Base-by-base conservation (phyloP, 2,113 vertebrate genomes). In the Corythornis vintsioides region DNA sequence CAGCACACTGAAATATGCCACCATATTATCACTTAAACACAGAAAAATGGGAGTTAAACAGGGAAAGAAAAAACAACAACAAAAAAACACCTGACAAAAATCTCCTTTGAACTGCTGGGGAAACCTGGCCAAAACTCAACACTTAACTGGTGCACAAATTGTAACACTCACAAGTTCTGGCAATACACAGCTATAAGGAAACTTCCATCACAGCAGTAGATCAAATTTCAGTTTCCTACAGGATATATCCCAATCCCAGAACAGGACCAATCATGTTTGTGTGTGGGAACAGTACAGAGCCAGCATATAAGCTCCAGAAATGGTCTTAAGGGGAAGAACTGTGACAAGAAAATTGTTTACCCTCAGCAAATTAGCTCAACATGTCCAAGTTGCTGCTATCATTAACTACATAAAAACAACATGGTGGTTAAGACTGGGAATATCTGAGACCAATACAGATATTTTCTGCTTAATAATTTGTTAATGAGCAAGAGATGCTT, bases 201-300 rank as follows among this genome's bases (percentile, higher is more conserved):
- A 88, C 72, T 92, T 96, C 83, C 85, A 83, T 72, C 40, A n/a
- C 22, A 78, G 82, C 64, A 83, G 29, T 52, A 92, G 79, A 92
- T 86, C 73, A 7, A 11, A 47, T 94, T 93, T 93, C 79, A 69
- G 45, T 72, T 94, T 96, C 79, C 94, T 92, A 76, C 67, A 94
- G 85, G 84, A 94, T 74, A 81, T 48, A 89, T 81, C 89, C 69
- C 79, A 83, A 71, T 78, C 79, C 69, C 60, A 83, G 31, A 3
- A 12, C 88, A 90, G 53, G 64, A 61, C 20, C 64, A 45, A 90
- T 55, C 45, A 59, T 65, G 65, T 76, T 33, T 72, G 40, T 42
- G 50, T 43, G 56, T 52, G 48, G 57, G 87, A 95, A 89, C 3
- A 25, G 55, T 25, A 69, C 38, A 47, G 76, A 83, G 64, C 12